Evolutionary conservation across 2,797 vertebrate genomes (phyloP).

Genomic region (Diceros bicornis): DNA sequence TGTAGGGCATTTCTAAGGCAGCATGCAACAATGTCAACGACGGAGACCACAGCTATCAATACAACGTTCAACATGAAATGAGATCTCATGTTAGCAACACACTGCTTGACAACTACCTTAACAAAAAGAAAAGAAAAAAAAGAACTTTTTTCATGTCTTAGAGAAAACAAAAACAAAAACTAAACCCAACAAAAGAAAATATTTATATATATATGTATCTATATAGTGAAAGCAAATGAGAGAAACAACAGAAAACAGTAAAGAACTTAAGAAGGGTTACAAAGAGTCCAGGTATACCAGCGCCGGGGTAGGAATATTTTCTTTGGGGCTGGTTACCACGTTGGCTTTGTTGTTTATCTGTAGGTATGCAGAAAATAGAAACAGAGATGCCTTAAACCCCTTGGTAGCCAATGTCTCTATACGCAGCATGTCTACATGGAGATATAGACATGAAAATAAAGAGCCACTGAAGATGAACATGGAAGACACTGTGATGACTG

Average conservation of each 20-base stretch:
- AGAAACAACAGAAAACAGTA: constrained; percentile 86
- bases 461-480: constrained; percentile 81
- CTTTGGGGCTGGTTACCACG: constrained; percentile 99
- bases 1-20: constrained; percentile 85
- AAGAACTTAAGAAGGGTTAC: constrained; percentile 86
- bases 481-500: constrained; percentile 41
- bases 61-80: constrained; percentile 79
- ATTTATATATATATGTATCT: constrained; percentile 37
- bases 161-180: constrained; percentile 84
- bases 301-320: constrained; percentile 96
- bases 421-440: constrained; percentile 84
- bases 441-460: constrained; percentile 87
- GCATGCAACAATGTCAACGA: constrained; percentile 88
- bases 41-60: constrained; percentile 78
- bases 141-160: constrained; percentile 72
- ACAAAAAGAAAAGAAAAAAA: constrained; percentile 76
- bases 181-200: constrained; percentile 78
- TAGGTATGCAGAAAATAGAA: constrained; percentile 94
- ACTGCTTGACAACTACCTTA: constrained; percentile 83
- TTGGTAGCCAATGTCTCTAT: constrained; percentile 79
- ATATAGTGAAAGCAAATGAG: constrained; percentile 77
- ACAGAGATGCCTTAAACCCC: constrained; percentile 90
- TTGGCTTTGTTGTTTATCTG: constrained; percentile 99
- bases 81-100: constrained; percentile 87
- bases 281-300: constrained; percentile 95